A percentile compares a stretch with the other conserved stretches of the same genome.
Conservation (phyloP, 2,797 vertebrate genomes). For the Tragopan temminckii region DNA sequence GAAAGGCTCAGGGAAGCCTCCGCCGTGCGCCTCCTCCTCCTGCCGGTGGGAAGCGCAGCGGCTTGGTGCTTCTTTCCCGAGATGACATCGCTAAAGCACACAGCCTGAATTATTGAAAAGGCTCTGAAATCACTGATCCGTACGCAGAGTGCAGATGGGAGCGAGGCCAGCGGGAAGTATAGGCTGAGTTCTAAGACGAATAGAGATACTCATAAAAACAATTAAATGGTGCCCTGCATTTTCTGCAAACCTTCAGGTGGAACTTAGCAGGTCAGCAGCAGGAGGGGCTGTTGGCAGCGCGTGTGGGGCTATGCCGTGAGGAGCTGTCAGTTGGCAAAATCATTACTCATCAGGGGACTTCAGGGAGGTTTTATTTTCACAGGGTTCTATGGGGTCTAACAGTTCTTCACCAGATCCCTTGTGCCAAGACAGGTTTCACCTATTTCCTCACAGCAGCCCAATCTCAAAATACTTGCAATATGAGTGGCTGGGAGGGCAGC, state of each 20-base stretch:
- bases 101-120: background rate
- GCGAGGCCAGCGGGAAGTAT: background rate
- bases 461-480: background rate
- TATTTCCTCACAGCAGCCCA: background rate
- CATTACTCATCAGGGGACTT: rapidly evolving
- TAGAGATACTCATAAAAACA: background rate
- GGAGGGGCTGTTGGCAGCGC: background rate
- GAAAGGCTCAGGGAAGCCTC: background rate
- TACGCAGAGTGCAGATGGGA: rapidly evolving
- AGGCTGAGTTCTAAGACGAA: background rate
- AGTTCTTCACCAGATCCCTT: background rate
- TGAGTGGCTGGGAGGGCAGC: background rate
- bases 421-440: background rate
- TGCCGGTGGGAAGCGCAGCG: background rate
- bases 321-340: background rate
- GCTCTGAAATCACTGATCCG: background rate
- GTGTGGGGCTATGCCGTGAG: rapidly evolving
- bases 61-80: background rate
- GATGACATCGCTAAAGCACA: background rate
- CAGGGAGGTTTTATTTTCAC: background rate
- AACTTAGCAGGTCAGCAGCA: background rate
- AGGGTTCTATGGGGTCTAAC: background rate
- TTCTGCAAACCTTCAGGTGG: background rate
- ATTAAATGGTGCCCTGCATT: rapidly evolving
- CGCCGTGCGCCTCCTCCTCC: background rate